These are phyloP conservation scores for Teleiodes luculella DNA, from an alignment of 2,888 invertebrate species.

Conservation along the genomic window DNA sequence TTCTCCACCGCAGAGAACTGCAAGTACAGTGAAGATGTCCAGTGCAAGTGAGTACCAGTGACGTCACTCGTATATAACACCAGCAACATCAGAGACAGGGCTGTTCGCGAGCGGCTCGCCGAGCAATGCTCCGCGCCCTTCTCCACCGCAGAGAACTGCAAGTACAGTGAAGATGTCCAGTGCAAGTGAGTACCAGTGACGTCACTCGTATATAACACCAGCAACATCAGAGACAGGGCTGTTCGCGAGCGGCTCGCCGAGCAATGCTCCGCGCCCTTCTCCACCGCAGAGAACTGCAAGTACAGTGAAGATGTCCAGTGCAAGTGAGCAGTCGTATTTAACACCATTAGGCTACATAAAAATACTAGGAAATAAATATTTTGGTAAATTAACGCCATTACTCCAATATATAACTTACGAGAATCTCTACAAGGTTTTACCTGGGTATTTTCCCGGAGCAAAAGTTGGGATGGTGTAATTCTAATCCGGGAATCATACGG, in stretches of 20 bases:
- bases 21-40: constrained; percentile 53
- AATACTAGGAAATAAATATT: no score
- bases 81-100: constrained; percentile 82
- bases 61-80: constrained; percentile 67
- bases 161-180: constrained; percentile 51
- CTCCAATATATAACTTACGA: no score
- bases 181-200: constrained; percentile 39
- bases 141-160: constrained; percentile 37
- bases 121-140: constrained; percentile 82
- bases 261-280: constrained; percentile 82
- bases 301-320: constrained; percentile 50
- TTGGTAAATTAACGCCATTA: no score
- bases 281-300: constrained; percentile 38
- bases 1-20: constrained; percentile 48
- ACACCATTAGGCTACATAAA: no score
- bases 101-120: constrained; percentile 79
- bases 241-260: constrained; percentile 79
- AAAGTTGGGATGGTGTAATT: no score
- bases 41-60: constrained; percentile 40
- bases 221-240: constrained; percentile 81
- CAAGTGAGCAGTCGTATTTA: constrained; percentile 67
- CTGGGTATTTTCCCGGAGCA: no score
- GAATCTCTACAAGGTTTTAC: no score
- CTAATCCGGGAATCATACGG: no score
- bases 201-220: constrained; percentile 74